A percentile compares a stretch with the other conserved stretches of the same genome.
phyloP scores from a whole-genome alignment of 1,140 invertebrate genomes.

The Habropoda laboriosa region DNA sequence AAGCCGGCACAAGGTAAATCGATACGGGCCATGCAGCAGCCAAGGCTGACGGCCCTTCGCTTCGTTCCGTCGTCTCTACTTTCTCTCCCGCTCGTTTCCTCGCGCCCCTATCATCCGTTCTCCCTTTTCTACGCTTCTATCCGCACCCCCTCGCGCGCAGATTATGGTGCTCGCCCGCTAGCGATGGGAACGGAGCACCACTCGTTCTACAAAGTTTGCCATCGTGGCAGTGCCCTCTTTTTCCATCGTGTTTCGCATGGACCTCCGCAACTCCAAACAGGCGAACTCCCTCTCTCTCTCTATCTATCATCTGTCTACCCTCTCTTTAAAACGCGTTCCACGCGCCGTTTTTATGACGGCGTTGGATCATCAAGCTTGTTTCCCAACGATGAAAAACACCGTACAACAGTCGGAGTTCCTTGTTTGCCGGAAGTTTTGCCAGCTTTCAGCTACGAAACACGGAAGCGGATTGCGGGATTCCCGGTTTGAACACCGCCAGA shows the following conservation, averaged over 20 bases:
- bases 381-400: too few species aligned
- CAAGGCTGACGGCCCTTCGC: slow-evolving; percentile 52
- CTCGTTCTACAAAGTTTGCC: slow-evolving; percentile 44
- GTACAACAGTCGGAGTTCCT: not conserved
- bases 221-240: slow-evolving; percentile 8
- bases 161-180: slow-evolving; percentile 41
- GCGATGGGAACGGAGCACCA: slow-evolving; percentile 39
- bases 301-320: not conserved
- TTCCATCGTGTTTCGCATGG: not conserved
- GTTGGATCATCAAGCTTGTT: not conserved
- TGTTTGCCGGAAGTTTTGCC: not conserved
- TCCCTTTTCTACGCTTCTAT: not conserved
- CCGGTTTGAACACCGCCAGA: not conserved
- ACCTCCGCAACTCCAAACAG: not conserved
- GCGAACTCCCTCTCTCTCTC: not conserved
- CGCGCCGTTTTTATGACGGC: not conserved
- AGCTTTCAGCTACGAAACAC: not conserved
- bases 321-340: not conserved
- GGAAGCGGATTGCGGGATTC: not conserved
- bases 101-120: slow-evolving; percentile 12
- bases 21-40: slow-evolving; percentile 61
- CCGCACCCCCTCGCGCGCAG: slow-evolving; percentile 11
- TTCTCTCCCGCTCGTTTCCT: slow-evolving; percentile 36
- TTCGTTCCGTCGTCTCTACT: slow-evolving; percentile 31
- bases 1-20: slow-evolving; percentile 58